Percentiles rank a stretch among this genome's conserved stretches.
Conservation (phyloP, 2,797 vertebrate species). For the Spinus pinus region DNA sequence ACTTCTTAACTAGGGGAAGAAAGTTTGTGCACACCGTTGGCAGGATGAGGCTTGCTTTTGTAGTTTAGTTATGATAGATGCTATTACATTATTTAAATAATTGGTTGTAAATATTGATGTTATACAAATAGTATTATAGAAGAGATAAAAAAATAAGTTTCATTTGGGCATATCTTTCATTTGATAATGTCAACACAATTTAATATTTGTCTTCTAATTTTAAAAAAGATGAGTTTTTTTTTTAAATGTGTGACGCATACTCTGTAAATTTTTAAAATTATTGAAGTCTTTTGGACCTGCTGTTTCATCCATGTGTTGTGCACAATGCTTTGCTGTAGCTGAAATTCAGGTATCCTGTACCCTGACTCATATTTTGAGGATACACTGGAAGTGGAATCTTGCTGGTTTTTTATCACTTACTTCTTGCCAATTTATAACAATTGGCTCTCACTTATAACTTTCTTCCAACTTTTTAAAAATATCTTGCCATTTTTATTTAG, state of each 20-base stretch:
- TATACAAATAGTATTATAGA: background rate
- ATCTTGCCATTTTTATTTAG: background rate
- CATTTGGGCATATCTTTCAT: background rate
- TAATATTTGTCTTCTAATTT: background rate
- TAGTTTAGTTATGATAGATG: background rate
- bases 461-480: background rate
- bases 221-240: background rate
- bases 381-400: background rate
- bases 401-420: background rate
- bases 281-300: background rate
- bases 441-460: background rate
- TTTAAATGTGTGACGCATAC: accelerated
- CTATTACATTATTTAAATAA: background rate
- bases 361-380: background rate
- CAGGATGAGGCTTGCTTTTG: background rate
- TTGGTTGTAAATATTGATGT: background rate
- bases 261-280: background rate
- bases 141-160: background rate
- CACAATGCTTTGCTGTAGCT: background rate
- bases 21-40: background rate
- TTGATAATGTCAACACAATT: background rate
- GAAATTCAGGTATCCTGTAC: background rate
- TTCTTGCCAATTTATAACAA: background rate
- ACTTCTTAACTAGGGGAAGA: background rate
- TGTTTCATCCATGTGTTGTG: background rate